Conservation (phyloP, 1,140 invertebrate genomes). For the Protaetia brevitarsis region DNA sequence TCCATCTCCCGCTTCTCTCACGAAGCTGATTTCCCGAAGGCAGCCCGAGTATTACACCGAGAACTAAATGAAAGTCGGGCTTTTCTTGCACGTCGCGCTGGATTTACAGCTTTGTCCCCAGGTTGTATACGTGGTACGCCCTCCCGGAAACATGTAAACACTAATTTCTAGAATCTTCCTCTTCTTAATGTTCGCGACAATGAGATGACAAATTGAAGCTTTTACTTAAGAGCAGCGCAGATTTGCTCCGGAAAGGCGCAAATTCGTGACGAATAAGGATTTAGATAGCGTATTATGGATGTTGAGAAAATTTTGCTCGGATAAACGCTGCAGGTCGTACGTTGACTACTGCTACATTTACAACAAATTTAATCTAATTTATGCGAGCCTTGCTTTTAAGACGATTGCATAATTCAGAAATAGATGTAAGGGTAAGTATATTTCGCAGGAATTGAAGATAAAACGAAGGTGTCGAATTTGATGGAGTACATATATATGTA, state of each 20-base stretch:
- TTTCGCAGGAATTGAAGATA: too few species aligned
- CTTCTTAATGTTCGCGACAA: neutral
- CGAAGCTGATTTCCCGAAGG: too few species aligned
- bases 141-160: neutral
- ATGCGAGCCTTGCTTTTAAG: neutral
- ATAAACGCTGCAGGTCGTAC: neutral
- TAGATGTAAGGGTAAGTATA: too few species aligned
- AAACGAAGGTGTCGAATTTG: too few species aligned
- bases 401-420: too few species aligned
- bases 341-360: neutral
- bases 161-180: neutral
- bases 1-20: too few species aligned
- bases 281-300: neutral
- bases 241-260: neutral
- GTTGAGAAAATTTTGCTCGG: neutral
- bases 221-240: neutral
- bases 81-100: too few species aligned
- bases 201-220: slow-evolving; percentile 13
- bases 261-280: neutral
- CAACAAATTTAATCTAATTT: slow-evolving; percentile 5
- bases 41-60: too few species aligned
- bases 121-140: neutral
- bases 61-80: too few species aligned
- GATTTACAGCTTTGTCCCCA: too few species aligned
- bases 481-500: too few species aligned